Conservation (phyloP, 2,888 invertebrate species). For the Hoplodrina ambigua region DNA sequence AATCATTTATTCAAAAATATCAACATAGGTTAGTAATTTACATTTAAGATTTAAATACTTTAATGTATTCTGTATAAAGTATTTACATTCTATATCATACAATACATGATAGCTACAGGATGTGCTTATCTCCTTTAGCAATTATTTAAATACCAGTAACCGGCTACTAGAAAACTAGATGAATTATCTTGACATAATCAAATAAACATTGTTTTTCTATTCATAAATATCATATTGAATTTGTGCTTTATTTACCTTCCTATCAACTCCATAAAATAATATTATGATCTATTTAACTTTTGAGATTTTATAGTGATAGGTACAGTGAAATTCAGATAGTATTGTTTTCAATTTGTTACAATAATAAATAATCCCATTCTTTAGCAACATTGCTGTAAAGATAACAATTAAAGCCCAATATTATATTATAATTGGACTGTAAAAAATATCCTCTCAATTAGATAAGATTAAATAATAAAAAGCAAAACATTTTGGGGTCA, state of each 20-base stretch:
- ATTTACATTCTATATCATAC: neutral
- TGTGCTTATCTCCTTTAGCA: conserved; percentile 3
- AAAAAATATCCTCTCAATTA: neutral
- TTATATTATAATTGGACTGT: neutral
- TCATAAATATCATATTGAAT: neutral
- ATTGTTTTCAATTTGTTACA: too few species aligned
- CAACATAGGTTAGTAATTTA: neutral
- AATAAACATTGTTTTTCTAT: neutral
- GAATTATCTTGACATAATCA: neutral
- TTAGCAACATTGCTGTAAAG: neutral
- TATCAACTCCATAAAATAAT: neutral
- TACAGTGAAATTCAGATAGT: neutral
- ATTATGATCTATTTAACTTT: neutral
- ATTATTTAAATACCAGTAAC: neutral
- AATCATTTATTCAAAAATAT: neutral
- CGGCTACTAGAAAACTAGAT: neutral
- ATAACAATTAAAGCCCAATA: neutral
- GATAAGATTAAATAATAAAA: too few species aligned
- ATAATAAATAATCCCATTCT: neutral
- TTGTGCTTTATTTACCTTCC: neutral
- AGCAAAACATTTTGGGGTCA: too few species aligned
- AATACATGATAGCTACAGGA: neutral
- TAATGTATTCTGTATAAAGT: too few species aligned
- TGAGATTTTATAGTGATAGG: neutral
- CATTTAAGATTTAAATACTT: too few species aligned